These are phyloP conservation scores for Acanthochromis polyacanthus DNA, from an alignment of 2,113 vertebrate genomes.

Conservation along the genomic window DNA sequence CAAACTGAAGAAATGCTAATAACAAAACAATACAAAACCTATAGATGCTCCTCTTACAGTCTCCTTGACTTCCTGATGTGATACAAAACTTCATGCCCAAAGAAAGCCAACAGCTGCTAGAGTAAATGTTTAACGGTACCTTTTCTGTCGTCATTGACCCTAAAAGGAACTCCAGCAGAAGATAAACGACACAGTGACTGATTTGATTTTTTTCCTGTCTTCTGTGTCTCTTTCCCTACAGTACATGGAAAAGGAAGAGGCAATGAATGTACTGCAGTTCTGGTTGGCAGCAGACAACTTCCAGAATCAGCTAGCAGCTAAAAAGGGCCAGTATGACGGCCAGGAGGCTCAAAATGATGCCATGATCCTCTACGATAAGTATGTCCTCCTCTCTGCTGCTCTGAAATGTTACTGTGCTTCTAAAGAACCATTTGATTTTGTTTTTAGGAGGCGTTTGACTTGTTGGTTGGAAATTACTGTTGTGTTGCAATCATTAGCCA, in stretches of 20 bases:
- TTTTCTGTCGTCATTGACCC: too few relatives aligned
- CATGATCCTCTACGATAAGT: slow-evolving; percentile 99
- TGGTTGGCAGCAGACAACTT: slow-evolving; percentile 99
- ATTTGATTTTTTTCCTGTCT: neutral
- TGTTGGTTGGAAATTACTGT: neutral
- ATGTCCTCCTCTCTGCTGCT: slow-evolving; percentile 60
- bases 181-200: neutral
- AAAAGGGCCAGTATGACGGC: slow-evolving; percentile 98
- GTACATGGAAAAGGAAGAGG: slow-evolving; percentile 99
- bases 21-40: neutral
- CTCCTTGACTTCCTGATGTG: neutral
- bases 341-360: slow-evolving; percentile 99
- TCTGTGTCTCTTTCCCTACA: slow-evolving; percentile 62
- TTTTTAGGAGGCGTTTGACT: neutral
- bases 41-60: neutral
- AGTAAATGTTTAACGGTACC: neutral
- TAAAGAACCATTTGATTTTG: neutral
- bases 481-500: neutral
- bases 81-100: neutral
- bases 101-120: neutral
- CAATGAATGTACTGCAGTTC: slow-evolving; percentile 96
- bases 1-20: neutral
- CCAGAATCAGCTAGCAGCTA: slow-evolving; percentile 97
- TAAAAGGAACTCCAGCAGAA: too few relatives aligned
- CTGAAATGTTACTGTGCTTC: neutral